Conservation (phyloP, 1,140 invertebrate species). For the Cyphomyrmex costatus region DNA sequence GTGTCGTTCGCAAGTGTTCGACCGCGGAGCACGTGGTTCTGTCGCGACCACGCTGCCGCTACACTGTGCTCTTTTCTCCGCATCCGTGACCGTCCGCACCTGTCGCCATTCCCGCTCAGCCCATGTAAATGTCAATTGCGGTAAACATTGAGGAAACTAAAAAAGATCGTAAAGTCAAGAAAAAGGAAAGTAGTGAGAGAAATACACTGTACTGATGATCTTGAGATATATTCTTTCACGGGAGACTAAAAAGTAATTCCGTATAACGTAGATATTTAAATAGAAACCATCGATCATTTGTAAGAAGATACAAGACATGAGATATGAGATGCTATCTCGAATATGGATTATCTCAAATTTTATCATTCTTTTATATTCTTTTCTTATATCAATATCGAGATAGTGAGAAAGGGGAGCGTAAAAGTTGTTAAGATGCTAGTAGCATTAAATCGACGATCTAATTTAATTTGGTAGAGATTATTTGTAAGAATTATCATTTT, state of each 20-base stretch:
- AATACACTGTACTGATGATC: neutral
- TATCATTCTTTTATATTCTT: neutral
- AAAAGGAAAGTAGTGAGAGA: neutral
- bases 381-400: neutral
- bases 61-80: neutral
- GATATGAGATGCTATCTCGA: slow-evolving; percentile 14
- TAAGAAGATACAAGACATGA: neutral
- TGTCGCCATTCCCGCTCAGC: neutral
- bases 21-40: slow-evolving; percentile 81
- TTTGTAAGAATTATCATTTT: too few species aligned
- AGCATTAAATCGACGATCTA: too few species aligned
- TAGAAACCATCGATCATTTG: neutral
- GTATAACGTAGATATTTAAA: neutral
- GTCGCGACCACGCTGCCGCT: slow-evolving; percentile 57
- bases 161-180: neutral
- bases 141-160: neutral
- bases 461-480: too few species aligned
- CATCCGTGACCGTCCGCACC: neutral
- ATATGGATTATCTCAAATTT: slow-evolving; percentile 7
- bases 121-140: neutral
- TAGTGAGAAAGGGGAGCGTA: neutral
- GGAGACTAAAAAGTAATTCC: neutral
- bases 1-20: slow-evolving; percentile 73
- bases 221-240: neutral
- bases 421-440: neutral